phyloP scores from a whole-genome alignment of 92 coral and sea anemone genomes.

The Actinostola sp. region DNA sequence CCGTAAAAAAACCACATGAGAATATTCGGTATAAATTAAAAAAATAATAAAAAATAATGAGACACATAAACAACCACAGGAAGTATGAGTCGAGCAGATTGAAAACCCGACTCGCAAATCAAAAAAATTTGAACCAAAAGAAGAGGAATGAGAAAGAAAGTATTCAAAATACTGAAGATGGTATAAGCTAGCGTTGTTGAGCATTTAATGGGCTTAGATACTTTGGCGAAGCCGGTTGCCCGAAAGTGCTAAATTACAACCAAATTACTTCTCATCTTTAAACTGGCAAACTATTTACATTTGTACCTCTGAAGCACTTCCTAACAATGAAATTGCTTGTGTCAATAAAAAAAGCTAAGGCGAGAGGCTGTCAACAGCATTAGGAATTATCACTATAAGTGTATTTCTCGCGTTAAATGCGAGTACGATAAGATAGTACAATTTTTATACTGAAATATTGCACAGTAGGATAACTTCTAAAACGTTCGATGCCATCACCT shows the following conservation, averaged over 20 bases:
- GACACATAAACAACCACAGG: conserved; percentile 21
- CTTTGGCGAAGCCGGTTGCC: conserved; percentile 14
- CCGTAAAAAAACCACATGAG: not conserved
- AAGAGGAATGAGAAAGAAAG: no score
- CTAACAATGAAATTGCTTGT: conserved; percentile 30
- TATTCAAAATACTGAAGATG: not conserved
- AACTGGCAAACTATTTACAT: conserved; percentile 46
- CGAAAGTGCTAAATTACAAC: conserved; percentile 27
- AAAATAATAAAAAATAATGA: conserved; percentile 20
- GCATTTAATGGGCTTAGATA: not conserved
- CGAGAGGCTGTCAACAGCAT: conserved; percentile 35
- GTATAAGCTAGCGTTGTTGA: not conserved
- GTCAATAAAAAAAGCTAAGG: conserved; percentile 23
- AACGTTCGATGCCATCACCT: conserved; percentile 25
- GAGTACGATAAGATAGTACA: conserved; percentile 4
- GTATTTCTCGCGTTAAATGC: conserved; percentile 25
- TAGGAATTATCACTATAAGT: conserved; percentile 13
- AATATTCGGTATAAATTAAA: conserved; percentile 21
- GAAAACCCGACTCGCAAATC: conserved; percentile 13
- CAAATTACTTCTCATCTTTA: conserved; percentile 36
- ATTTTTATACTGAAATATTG: not conserved
- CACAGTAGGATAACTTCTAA: conserved; percentile 17
- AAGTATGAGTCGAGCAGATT: conserved; percentile 15
- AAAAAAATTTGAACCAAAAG: no score
- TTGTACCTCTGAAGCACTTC: conserved; percentile 22